These are phyloP conservation scores for Tipula helvola DNA, from an alignment of 2,888 invertebrate species.

Conservation along the genomic window DNA sequence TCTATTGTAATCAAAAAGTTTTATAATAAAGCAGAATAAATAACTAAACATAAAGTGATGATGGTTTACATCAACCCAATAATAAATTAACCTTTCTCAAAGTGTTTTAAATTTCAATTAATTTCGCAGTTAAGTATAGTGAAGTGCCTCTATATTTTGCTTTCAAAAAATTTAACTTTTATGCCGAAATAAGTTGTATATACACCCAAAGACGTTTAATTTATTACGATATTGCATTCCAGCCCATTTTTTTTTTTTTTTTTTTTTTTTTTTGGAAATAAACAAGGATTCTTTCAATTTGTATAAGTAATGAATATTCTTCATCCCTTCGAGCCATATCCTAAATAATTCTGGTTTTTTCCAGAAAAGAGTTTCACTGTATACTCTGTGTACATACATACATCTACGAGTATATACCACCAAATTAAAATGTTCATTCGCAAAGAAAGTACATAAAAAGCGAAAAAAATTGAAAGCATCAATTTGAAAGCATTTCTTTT, in stretches of 20 bases:
- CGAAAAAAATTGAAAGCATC: not conserved
- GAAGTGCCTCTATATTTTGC: too few species aligned
- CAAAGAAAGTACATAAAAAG: not conserved
- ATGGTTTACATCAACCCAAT: too few species aligned
- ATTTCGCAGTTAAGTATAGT: too few species aligned
- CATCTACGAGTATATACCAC: not conserved
- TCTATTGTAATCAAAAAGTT: too few species aligned
- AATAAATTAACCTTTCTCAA: too few species aligned
- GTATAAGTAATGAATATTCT: not conserved
- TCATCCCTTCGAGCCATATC: not conserved
- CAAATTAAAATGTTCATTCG: not conserved
- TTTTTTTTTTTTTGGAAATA: not conserved
- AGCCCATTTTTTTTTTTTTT: not conserved
- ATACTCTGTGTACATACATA: too few species aligned
- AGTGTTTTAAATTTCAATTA: too few species aligned
- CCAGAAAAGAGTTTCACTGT: not conserved
- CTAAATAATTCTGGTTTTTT: not conserved
- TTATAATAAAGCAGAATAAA: too few species aligned
- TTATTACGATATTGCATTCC: not conserved
- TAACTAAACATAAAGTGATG: too few species aligned
- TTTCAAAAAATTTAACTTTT: too few species aligned
- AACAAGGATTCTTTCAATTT: not conserved
- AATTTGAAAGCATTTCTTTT: not conserved
- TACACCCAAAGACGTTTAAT: too few species aligned
- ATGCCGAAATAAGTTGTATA: too few species aligned